Conservation (phyloP, 2,888 invertebrate species). For the Latheticus oryzae region DNA sequence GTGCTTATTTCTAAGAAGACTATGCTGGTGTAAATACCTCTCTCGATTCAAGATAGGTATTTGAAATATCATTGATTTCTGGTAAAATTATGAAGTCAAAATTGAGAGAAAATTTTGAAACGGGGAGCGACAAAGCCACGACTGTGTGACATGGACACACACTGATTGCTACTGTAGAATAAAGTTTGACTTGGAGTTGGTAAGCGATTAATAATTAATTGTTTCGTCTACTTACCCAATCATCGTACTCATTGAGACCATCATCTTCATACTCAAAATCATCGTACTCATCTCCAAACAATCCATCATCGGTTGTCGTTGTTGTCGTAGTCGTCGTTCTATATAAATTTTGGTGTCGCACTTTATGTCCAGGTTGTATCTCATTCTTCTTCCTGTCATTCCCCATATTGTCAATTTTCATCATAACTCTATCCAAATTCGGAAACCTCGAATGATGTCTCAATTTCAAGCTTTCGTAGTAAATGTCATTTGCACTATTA, state of each 20-base stretch:
- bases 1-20: too few relatives aligned
- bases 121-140: too few relatives aligned
- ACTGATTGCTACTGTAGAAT: too few relatives aligned
- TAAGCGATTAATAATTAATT: background rate
- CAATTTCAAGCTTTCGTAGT: conserved; percentile 41
- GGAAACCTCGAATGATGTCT: conserved; percentile 51
- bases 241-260: conserved; percentile 32
- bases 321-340: conserved; percentile 30
- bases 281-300: conserved; percentile 36
- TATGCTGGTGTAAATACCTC: too few relatives aligned
- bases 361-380: conserved; percentile 10
- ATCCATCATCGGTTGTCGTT: conserved; percentile 30
- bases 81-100: too few relatives aligned
- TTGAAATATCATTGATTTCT: too few relatives aligned
- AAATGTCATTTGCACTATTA: conserved; percentile 38
- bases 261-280: conserved; percentile 28
- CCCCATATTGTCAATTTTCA: conserved; percentile 48
- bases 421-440: conserved; percentile 52
- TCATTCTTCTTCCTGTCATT: conserved; percentile 10
- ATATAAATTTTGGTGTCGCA: conserved; percentile 30
- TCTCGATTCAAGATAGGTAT: too few relatives aligned
- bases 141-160: too few relatives aligned
- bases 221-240: conserved; percentile 43
- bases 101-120: too few relatives aligned
- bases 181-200: too few relatives aligned